A percentile compares a stretch with the other conserved stretches of the same genome.
Evolutionary conservation across 2,888 invertebrate genomes (phyloP).

Genomic region (Shargacucullia verbasci): DNA sequence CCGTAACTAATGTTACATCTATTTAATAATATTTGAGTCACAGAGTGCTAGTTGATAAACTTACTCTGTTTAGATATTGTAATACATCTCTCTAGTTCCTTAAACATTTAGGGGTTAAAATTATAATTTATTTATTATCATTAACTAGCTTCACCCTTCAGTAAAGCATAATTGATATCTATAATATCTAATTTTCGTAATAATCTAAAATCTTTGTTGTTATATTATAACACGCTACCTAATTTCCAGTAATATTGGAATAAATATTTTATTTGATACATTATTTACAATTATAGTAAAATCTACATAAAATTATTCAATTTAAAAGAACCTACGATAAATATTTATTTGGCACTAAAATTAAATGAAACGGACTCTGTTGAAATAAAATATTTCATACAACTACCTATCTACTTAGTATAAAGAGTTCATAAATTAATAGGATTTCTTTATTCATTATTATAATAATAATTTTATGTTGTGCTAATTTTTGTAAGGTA

Average conservation of each 20-base stretch:
- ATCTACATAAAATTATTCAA: conserved; percentile 54
- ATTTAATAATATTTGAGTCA: conserved; percentile 31
- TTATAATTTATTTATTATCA: conserved; percentile 51
- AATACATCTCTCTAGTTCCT: conserved; percentile 56
- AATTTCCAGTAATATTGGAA: conserved; percentile 50
- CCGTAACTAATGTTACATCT: conserved; percentile 10
- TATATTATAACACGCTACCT: conserved; percentile 50
- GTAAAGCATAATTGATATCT: conserved; percentile 48
- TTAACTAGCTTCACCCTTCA: conserved; percentile 39
- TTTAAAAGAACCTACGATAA: conserved; percentile 56
- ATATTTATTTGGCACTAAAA: conserved; percentile 67
- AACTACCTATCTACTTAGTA: conserved; percentile 61
- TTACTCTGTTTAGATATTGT: conserved; percentile 52
- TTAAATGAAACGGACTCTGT: conserved; percentile 52
- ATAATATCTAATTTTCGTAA: conserved; percentile 41
- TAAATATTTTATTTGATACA: conserved; percentile 44
- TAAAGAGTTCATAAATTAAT: conserved; percentile 52
- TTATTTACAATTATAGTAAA: conserved; percentile 51
- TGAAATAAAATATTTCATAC: conserved; percentile 57
- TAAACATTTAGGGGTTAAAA: conserved; percentile 48
- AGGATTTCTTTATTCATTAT: conserved; percentile 41
- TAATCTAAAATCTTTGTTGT: conserved; percentile 47
- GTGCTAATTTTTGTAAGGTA: conserved; percentile 49
- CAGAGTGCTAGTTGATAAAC: conserved; percentile 28
- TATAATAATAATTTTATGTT: conserved; percentile 41